Percentiles rank a stretch among this genome's conserved stretches.
Conservation (phyloP, 2,797 vertebrate genomes). For the Cheirogaleus major region DNA sequence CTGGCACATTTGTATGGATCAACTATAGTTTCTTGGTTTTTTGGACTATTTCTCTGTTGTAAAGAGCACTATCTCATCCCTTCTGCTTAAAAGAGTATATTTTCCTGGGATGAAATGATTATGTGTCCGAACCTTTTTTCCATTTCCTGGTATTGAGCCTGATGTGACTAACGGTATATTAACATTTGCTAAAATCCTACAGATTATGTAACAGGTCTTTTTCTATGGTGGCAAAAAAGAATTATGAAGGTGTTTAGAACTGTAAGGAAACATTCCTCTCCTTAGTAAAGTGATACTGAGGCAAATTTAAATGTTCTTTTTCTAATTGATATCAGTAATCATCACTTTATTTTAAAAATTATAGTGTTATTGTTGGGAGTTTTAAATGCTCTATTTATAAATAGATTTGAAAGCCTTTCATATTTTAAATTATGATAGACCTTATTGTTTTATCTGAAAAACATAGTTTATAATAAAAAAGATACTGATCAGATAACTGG, state of each 20-base stretch:
- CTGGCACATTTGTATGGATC: background rate
- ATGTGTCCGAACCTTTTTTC: background rate
- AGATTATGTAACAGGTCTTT: background rate
- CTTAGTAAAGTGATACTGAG: background rate
- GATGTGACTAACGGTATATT: background rate
- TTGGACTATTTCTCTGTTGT: background rate
- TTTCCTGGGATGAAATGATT: background rate
- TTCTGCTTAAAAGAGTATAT: background rate
- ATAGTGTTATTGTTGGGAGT: background rate
- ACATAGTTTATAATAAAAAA: background rate
- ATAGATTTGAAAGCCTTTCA: background rate
- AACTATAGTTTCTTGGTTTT: background rate
- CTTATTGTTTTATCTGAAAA: background rate
- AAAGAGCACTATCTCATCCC: background rate
- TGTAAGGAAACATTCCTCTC: background rate
- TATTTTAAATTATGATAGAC: background rate
- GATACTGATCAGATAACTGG: background rate
- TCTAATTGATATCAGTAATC: background rate
- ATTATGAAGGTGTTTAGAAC: background rate
- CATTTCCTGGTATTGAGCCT: background rate
- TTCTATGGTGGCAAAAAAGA: background rate
- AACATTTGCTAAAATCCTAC: background rate
- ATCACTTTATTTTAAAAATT: background rate
- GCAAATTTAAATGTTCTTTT: background rate
- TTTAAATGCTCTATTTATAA: constrained; percentile 20